phyloP scores from a whole-genome alignment of 30 jellyfish, hydroid and myxozoan genomes.

The Haliclystus octoradiatus region DNA sequence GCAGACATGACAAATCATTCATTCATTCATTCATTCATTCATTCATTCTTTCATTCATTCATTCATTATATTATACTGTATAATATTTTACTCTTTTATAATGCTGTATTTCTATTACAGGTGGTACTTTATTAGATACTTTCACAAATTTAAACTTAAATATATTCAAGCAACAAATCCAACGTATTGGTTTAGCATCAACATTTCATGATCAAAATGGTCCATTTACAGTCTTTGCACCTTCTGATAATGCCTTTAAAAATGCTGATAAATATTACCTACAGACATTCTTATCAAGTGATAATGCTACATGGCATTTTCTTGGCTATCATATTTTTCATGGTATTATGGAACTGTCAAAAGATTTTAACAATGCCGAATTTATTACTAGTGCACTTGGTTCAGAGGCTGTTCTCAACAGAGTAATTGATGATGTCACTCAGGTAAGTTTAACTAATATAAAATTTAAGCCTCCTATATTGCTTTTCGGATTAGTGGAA shows the following conservation, averaged over 20 bases:
- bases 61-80: no score
- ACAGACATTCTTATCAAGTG: not conserved
- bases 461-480: no score
- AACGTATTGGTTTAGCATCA: not conserved
- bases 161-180: not conserved
- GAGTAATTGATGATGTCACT: not conserved
- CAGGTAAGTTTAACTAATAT: not conserved
- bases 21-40: no score
- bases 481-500: not conserved
- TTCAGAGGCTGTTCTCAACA: not conserved
- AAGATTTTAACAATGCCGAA: not conserved
- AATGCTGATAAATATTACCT: not conserved
- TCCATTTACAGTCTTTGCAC: not conserved
- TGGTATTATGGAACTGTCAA: not conserved
- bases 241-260: not conserved
- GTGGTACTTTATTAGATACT: not conserved
- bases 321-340: not conserved
- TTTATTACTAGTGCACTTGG: not conserved
- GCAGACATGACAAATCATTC: no score
- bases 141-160: not conserved
- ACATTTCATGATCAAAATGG: not conserved
- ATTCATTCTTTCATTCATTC: no score
- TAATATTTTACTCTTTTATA: no score
- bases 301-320: not conserved
- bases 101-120: no score